Evolutionary conservation across 2,113 vertebrate genomes (phyloP), one percentile per base, ranked within the genome.

Genomic region (Strix aluco): DNA sequence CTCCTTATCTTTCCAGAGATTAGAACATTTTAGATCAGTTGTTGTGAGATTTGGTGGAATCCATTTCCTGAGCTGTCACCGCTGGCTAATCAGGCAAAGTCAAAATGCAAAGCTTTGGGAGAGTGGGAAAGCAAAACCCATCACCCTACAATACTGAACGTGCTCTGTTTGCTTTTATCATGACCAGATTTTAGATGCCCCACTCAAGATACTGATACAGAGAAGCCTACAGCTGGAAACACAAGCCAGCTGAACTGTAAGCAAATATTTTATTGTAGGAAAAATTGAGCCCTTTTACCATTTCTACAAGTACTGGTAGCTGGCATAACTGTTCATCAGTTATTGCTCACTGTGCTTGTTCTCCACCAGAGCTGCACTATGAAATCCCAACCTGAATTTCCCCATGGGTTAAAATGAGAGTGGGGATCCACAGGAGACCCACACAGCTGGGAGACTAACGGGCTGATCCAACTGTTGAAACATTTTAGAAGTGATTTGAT

Each of bases 1-100:
- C 98, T 93, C 93, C 97, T 98, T 98, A 98, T 98, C 98, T 94
- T 12, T 20, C 61, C 62, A 16, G 88, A 96, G 97, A 97, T 97
- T 93, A 97, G 93, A 94, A 92, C 67, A 85, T 97, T 85, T 96
- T 34, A 74, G 82, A 97, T 96, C 95, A 86, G 94, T 58, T 86
- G 82, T 69, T 95, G 96, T 82, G 95, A 97, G 94, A 96, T 94
- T 92, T 29, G 95, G 94, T 96, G 97, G 95, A 96, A 94, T 83
- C 81, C 81, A 4, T 95, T 97, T 97, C 97, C 97, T 97, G 96
- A 97, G 88, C 96, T 97, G 97, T 97, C 96, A 92, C 71, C 57
- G 11, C 94, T 52, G 71, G 22, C 74, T 89, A 70, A 67, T 86
- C 40, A 7, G 95, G 93, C 44, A 21, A 62, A 58, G 77, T 8